phyloP scores from a whole-genome alignment of 2,797 vertebrate genomes.

The Sternarchorhynchus goeldii region DNA sequence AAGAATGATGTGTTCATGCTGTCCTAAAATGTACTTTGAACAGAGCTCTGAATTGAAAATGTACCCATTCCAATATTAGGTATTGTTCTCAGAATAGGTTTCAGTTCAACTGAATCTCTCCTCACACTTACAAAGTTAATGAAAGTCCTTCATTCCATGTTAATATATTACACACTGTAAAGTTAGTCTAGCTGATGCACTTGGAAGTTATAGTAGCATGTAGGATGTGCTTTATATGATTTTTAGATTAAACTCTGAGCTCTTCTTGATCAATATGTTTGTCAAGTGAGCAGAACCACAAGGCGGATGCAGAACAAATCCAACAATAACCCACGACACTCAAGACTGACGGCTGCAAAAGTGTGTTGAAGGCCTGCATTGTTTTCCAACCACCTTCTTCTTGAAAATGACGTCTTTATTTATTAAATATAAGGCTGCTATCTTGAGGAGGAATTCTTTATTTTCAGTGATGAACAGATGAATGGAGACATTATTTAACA shows the following conservation, averaged over 20 bases:
- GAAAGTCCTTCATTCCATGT: too few relatives aligned
- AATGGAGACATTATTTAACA: constrained; percentile 70
- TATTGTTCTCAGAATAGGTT: too few relatives aligned
- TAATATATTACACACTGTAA: too few relatives aligned
- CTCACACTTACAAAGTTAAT: too few relatives aligned
- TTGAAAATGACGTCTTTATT: constrained; percentile 65
- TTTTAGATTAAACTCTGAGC: background rate
- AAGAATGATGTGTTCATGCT: background rate
- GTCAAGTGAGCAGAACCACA: constrained; percentile 19
- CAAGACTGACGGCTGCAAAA: constrained; percentile 34
- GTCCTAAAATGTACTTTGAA: constrained; percentile 22
- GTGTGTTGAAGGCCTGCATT: constrained; percentile 59
- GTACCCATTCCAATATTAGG: background rate
- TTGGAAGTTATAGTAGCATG: background rate
- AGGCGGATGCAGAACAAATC: constrained; percentile 31
- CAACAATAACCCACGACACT: constrained; percentile 28
- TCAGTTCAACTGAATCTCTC: too few relatives aligned
- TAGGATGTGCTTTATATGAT: background rate
- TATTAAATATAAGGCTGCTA: constrained; percentile 62
- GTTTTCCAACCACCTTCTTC: constrained; percentile 64
- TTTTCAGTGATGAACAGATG: constrained; percentile 52
- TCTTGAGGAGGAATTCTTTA: constrained; percentile 56
- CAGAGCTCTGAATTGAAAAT: constrained; percentile 23
- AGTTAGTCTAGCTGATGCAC: too few relatives aligned
- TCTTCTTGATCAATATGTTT: background rate